These are phyloP conservation scores for Epirrhoe tristata DNA, from an alignment of 2,888 invertebrate genomes.

Conservation along the genomic window DNA sequence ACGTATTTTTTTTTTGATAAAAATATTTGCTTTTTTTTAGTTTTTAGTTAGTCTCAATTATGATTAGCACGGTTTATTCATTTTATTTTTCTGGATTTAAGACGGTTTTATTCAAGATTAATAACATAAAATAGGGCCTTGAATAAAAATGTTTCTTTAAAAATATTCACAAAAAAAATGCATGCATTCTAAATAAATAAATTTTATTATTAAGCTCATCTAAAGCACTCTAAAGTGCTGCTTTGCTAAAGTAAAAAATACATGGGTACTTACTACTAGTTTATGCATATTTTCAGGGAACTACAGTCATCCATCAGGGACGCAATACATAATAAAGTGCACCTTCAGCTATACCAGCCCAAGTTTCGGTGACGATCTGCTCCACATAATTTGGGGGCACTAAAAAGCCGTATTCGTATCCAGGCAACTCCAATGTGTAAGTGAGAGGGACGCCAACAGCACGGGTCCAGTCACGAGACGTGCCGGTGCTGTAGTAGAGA, in stretches of 20 bases:
- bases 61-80: too few relatives aligned
- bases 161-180: not conserved
- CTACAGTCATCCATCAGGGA: too few relatives aligned
- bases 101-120: too few relatives aligned
- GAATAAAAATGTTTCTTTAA: slow-evolving; percentile 4
- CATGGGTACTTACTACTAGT: too few relatives aligned
- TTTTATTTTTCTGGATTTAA: too few relatives aligned
- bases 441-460: slow-evolving; percentile 85
- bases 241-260: slow-evolving; percentile 3
- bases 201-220: too few relatives aligned
- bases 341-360: slow-evolving; percentile 82
- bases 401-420: slow-evolving; percentile 84
- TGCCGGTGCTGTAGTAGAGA: slow-evolving; percentile 87
- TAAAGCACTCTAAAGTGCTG: not conserved
- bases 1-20: too few relatives aligned
- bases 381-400: slow-evolving; percentile 83
- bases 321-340: slow-evolving; percentile 50
- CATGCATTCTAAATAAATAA: not conserved
- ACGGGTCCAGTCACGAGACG: slow-evolving; percentile 89
- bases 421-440: slow-evolving; percentile 89
- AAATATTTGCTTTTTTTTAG: too few relatives aligned
- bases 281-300: too few relatives aligned
- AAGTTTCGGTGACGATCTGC: slow-evolving; percentile 86
- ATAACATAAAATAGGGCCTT: not conserved
- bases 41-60: too few relatives aligned